Evolutionary conservation across 2,888 invertebrate species (phyloP).

Genomic region (Eueremaeus valkanovi): DNA sequence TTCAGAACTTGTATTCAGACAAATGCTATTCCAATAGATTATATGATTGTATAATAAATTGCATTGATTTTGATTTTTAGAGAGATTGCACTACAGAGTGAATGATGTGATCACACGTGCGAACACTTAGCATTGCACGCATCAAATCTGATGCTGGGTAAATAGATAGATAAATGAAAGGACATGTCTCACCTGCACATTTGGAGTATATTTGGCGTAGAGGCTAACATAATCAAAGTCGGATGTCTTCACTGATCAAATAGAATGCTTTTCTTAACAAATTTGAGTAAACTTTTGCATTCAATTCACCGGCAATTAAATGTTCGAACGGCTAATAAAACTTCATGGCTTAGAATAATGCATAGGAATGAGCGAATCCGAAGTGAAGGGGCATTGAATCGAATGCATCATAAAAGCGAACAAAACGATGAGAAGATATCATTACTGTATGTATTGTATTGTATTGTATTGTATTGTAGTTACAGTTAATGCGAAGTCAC

Average conservation of each 20-base stretch:
- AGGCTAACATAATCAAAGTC: slow-evolving; percentile 43
- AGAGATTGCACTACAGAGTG: too few species aligned
- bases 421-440: too few species aligned
- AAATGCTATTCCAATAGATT: too few species aligned
- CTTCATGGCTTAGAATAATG: too few species aligned
- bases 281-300: not conserved
- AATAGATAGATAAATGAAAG: too few species aligned
- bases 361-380: not conserved
- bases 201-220: slow-evolving; percentile 46
- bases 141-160: too few species aligned
- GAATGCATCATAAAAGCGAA: not conserved
- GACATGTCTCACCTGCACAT: slow-evolving; percentile 47
- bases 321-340: not conserved
- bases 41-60: too few species aligned
- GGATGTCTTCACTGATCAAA: not conserved
- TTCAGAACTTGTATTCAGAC: too few species aligned
- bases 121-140: too few species aligned
- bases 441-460: too few species aligned
- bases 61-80: too few species aligned
- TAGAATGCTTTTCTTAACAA: not conserved
- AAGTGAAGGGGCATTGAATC: not conserved
- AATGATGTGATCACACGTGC: too few species aligned
- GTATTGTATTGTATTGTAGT: not conserved
- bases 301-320: not conserved
- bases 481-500: not conserved